Evolutionary conservation across 2,888 invertebrate species (phyloP).

Genomic region (Laothoe populi): DNA sequence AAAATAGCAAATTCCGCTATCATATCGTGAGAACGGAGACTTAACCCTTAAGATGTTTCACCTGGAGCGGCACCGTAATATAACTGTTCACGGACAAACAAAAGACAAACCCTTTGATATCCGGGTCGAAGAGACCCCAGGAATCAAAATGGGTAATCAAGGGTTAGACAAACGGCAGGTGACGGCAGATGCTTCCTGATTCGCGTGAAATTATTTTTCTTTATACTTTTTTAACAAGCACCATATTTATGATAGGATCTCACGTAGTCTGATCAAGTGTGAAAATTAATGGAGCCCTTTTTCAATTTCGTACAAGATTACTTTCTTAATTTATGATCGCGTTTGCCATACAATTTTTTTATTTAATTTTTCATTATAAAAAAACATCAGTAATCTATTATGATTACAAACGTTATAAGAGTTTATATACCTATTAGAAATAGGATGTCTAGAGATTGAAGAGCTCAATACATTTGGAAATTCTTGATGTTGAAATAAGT

Average conservation of each 20-base stretch:
- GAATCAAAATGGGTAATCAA: constrained; percentile 67
- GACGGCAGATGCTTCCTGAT: constrained; percentile 79
- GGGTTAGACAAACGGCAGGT: constrained; percentile 73
- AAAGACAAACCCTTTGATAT: constrained; percentile 71
- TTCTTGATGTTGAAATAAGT: too few species aligned
- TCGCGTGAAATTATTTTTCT: constrained; percentile 80
- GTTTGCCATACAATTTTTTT: constrained; percentile 1
- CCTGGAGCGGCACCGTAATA: constrained; percentile 71
- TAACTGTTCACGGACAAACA: constrained; percentile 72
- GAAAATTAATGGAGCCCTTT: constrained; percentile 71
- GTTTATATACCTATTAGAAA: too few species aligned
- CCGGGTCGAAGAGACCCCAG: constrained; percentile 64
- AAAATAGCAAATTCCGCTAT: constrained; percentile 63
- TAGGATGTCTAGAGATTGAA: too few species aligned
- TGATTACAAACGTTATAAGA: neutral
- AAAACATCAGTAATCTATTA: neutral
- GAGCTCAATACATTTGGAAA: too few species aligned
- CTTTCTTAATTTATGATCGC: constrained; percentile 38
- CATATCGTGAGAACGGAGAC: constrained; percentile 76
- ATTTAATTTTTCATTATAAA: constrained; percentile 6
- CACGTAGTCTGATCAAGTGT: constrained; percentile 75
- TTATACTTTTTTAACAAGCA: constrained; percentile 49
- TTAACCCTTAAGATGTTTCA: constrained; percentile 53
- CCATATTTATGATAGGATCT: constrained; percentile 60
- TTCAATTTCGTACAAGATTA: constrained; percentile 51